Percentiles rank a stretch among this genome's conserved stretches.
These are phyloP conservation scores for Porites cylindrica DNA, from an alignment of 92 coral and sea anemone genomes.

Conservation along the genomic window DNA sequence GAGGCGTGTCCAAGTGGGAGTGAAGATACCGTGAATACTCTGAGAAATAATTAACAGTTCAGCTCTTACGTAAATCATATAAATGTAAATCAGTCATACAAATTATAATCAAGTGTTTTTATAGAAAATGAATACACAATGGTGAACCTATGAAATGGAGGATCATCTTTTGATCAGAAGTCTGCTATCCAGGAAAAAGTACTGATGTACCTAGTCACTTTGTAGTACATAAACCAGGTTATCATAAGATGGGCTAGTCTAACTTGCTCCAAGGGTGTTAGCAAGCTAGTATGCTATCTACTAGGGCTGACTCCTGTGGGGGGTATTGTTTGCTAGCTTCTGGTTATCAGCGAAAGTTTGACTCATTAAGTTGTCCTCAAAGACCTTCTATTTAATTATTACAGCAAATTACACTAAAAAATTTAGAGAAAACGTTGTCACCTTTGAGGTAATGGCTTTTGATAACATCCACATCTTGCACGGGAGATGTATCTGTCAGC, in stretches of 20 bases:
- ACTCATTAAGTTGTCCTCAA: too few relatives aligned
- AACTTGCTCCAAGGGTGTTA: too few relatives aligned
- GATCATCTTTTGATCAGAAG: background rate
- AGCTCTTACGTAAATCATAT: background rate
- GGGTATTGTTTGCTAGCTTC: too few relatives aligned
- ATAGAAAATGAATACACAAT: background rate
- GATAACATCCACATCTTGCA: constrained; percentile 69
- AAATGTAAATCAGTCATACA: too few relatives aligned
- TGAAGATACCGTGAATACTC: constrained; percentile 93
- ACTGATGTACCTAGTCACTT: background rate
- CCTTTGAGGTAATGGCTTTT: constrained; percentile 90
- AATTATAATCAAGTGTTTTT: too few relatives aligned
- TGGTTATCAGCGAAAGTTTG: too few relatives aligned
- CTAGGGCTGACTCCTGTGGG: too few relatives aligned
- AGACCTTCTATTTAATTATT: too few relatives aligned
- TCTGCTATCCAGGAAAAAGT: background rate
- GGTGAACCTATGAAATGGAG: background rate
- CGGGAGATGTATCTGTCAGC: constrained; percentile 57
- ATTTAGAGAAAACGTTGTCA: background rate
- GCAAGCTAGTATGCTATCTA: too few relatives aligned
- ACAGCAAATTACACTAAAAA: too few relatives aligned
- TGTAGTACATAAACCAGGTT: background rate
- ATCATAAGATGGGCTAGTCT: too few relatives aligned
- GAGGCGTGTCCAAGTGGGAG: constrained; percentile 76
- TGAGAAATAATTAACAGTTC: background rate